phyloP scores from a whole-genome alignment of 2,797 vertebrate species.

The Squalus acanthias region DNA sequence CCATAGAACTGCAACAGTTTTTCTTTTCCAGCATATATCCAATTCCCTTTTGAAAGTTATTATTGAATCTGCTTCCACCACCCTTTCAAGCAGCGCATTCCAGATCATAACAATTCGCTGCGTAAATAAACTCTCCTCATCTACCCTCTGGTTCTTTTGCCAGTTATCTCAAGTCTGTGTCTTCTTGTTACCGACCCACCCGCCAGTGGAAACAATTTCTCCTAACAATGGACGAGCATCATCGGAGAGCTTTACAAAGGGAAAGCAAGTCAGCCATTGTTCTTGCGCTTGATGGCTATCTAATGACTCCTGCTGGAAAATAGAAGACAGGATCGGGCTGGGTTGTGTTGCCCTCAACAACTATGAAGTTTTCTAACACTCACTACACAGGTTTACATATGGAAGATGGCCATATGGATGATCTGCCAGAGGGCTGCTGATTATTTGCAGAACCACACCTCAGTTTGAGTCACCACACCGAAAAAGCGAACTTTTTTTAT shows the following conservation, averaged over 20 bases:
- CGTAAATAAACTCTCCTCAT: neutral
- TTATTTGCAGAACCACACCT: neutral
- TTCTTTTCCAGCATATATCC: neutral
- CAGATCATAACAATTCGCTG: neutral
- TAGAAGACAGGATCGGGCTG: too few relatives aligned
- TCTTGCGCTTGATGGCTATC: too few relatives aligned
- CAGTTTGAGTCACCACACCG: too few relatives aligned
- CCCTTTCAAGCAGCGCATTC: neutral
- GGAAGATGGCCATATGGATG: too few relatives aligned
- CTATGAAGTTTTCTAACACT: too few relatives aligned
- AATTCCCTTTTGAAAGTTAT: neutral
- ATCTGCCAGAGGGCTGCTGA: too few relatives aligned
- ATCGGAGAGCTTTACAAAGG: neutral
- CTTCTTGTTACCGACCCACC: neutral
- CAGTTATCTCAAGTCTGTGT: neutral
- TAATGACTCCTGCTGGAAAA: too few relatives aligned
- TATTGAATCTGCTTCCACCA: neutral
- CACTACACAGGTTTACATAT: too few relatives aligned
- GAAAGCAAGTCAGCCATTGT: too few relatives aligned
- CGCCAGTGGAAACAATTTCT: neutral
- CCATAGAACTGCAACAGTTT: neutral
- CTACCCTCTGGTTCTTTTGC: neutral
- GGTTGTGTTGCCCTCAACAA: too few relatives aligned
- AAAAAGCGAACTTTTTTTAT: too few relatives aligned
- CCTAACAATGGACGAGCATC: neutral